Evolutionary conservation across 2,888 invertebrate species (phyloP).

Genomic region (Argyra leucocephala): DNA sequence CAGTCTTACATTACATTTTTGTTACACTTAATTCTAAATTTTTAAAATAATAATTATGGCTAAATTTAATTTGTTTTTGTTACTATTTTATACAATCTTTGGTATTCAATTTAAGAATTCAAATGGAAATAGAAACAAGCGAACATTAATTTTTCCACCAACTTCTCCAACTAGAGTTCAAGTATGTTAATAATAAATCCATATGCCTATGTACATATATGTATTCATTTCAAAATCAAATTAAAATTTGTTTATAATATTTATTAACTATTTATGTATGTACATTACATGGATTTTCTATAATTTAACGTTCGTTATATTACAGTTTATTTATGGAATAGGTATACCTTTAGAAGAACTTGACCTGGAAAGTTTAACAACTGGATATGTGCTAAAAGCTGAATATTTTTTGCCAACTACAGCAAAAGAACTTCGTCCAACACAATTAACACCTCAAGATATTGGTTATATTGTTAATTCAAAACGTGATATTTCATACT

Average conservation of each 20-base stretch:
- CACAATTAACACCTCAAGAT: conserved; percentile 32
- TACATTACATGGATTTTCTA: no score
- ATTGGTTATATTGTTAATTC: background rate
- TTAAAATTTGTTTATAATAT: background rate
- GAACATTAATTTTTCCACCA: conserved; percentile 4
- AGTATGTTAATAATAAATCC: background rate
- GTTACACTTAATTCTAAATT: no score
- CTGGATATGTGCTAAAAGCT: conserved; percentile 38
- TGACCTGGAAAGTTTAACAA: conserved; percentile 35
- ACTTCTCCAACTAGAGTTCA: conserved; percentile 3
- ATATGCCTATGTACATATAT: background rate
- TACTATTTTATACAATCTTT: no score
- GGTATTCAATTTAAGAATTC: no score
- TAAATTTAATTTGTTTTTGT: no score
- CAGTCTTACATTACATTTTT: no score
- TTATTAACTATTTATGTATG: background rate
- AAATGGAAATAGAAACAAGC: no score
- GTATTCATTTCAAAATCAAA: background rate
- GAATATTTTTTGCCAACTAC: conserved; percentile 36
- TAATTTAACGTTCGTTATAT: background rate
- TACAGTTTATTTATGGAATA: conserved; percentile 38
- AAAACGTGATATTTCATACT: background rate
- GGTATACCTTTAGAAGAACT: conserved; percentile 39
- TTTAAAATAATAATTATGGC: no score
- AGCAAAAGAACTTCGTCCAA: conserved; percentile 31